These are phyloP conservation scores for Sisor rabdophorus DNA, from an alignment of 2,113 vertebrate species.

Conservation along the genomic window DNA sequence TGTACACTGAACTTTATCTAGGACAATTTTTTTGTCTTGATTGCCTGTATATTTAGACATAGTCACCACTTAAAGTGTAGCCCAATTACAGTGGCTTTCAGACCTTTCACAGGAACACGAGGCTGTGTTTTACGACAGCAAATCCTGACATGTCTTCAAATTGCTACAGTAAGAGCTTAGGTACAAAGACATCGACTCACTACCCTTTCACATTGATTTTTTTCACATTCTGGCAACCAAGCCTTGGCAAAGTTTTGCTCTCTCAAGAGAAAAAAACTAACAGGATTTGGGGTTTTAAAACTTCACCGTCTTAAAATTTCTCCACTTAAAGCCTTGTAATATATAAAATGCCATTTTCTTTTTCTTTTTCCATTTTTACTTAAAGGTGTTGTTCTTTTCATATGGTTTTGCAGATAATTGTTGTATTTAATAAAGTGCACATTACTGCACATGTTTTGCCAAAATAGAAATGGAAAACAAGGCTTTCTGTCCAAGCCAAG, in stretches of 20 bases:
- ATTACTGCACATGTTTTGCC: slow-evolving; percentile 52
- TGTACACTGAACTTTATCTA: slow-evolving; percentile 7
- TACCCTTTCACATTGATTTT: background rate
- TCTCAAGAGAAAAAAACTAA: background rate
- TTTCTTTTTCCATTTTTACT: background rate
- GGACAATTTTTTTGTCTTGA: slow-evolving; percentile 1
- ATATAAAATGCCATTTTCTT: slow-evolving; percentile 18
- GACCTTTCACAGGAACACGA: slow-evolving; percentile 3
- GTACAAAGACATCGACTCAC: background rate
- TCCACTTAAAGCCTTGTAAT: slow-evolving; percentile 22
- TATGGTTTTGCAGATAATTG: slow-evolving; percentile 29
- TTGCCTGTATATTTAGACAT: slow-evolving; percentile 5
- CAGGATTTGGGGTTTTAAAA: background rate
- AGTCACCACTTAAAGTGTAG: slow-evolving; percentile 9
- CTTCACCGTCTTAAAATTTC: background rate
- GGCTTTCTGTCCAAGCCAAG: slow-evolving; percentile 44
- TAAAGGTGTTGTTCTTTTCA: slow-evolving; percentile 2
- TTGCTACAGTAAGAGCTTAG: background rate
- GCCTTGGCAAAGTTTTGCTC: background rate
- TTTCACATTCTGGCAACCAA: slow-evolving; percentile 13
- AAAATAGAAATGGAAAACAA: slow-evolving; percentile 53
- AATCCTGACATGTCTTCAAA: slow-evolving; percentile 31
- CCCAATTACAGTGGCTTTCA: slow-evolving; percentile 25
- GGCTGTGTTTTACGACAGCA: slow-evolving; percentile 1
- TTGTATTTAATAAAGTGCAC: slow-evolving; percentile 47